These are phyloP conservation scores for Lottia gigantea DNA, from an alignment of 2,888 invertebrate species.

Conservation along the genomic window DNA sequence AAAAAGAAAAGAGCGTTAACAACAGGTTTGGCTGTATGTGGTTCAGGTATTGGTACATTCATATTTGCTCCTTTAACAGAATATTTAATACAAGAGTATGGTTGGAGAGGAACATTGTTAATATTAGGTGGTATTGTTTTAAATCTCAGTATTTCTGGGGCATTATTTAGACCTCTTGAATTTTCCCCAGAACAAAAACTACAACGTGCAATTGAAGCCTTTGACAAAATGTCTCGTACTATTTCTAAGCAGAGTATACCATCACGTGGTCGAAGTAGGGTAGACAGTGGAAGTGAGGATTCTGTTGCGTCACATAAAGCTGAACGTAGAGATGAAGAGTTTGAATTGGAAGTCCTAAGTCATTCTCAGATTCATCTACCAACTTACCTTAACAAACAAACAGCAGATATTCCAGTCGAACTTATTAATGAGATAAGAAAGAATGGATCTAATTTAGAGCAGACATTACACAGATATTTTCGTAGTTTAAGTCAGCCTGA, in stretches of 20 bases:
- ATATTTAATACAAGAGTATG: constrained; percentile 58
- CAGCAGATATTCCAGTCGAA: constrained; percentile 37
- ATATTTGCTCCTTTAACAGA: constrained; percentile 64
- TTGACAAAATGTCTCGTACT: constrained; percentile 51
- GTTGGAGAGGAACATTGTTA: constrained; percentile 65
- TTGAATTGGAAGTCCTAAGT: constrained; percentile 37
- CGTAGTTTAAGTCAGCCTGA: constrained; percentile 14
- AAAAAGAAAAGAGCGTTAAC: constrained; percentile 66
- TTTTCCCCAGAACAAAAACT: constrained; percentile 49
- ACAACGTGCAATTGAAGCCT: constrained; percentile 47
- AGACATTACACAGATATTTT: constrained; percentile 19
- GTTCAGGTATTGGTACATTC: constrained; percentile 67
- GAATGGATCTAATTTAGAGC: constrained; percentile 34
- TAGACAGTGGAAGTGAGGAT: constrained; percentile 36
- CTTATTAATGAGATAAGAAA: constrained; percentile 41
- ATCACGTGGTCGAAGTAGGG: constrained; percentile 32
- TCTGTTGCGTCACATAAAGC: constrained; percentile 29
- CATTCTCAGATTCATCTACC: constrained; percentile 85
- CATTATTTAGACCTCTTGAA: constrained; percentile 60
- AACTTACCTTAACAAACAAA: constrained; percentile 75
- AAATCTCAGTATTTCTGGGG: constrained; percentile 63
- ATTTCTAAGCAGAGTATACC: constrained; percentile 44
- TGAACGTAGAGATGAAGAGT: constrained; percentile 27
- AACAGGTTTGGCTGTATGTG: constrained; percentile 66
- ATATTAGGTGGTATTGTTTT: constrained; percentile 62